Base-by-base conservation (phyloP, 1,140 invertebrate genomes). In the Chironomus tepperi region DNA sequence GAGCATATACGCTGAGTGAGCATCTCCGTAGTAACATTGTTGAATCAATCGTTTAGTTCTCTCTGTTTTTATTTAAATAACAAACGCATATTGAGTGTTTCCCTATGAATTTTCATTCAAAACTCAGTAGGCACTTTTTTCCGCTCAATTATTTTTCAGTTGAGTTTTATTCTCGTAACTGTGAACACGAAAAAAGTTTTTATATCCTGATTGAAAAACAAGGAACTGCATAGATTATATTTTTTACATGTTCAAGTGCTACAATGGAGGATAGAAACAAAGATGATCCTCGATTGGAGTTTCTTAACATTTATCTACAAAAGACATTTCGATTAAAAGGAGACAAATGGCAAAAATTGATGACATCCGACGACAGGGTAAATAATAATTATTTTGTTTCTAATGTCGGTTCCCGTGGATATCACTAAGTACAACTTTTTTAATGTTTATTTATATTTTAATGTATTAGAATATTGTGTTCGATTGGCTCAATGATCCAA, bases 401-500 rank as follows among this genome's bases (percentile, higher is more conserved):
- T 57, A 10, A n/a, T 57, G 47, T 57, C 47, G 47, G 47, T 57
- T 57, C 47, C 47, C 47, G 47, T 57, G 47, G 47, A 57, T 57
- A 57, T 57, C n/a, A 57, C 12, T 15, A 57, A n/a, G 65, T 5
- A 70, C 9, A 70, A 21, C 19, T 70, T 70, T 16, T 19, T 70
- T 18, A n/a, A 7, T 3, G 3, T 10, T 5, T 19, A 0, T 19
- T 21, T 19, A 67, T 18, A 8, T 18, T 19, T 8, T 7, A 7
- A 7, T 18, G 5, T 18, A 15, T 18, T 19, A 89, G 88, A 84
- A 85, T 75, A 76, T 80, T 74, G 77, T 82, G 16, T 64, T 81
- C 65, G 80, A 82, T 74, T 82, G 81, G 81, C 75, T 92, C 75
- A 83, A 88, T 16, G 86, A 86, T 43, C 79, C 86, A 8, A 80